Percentiles rank a stretch among this genome's conserved stretches.
Evolutionary conservation across 2,888 invertebrate genomes (phyloP).

Genomic region (Agrochola lota): DNA sequence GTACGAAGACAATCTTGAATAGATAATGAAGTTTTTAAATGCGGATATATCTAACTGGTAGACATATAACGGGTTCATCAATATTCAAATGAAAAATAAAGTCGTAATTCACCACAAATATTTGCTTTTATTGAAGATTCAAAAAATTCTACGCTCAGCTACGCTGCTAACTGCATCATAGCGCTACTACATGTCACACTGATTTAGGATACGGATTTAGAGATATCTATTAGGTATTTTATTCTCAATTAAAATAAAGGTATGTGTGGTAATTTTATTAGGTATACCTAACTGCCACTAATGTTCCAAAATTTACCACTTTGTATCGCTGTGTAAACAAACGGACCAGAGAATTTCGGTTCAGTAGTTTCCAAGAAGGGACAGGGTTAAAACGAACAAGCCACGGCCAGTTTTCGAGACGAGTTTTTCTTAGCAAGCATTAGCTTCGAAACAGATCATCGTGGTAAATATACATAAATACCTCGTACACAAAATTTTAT

Average conservation of each 20-base stretch:
- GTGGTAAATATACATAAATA: neutral
- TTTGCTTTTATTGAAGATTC: neutral
- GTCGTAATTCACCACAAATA: neutral
- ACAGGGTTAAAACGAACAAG: conserved; percentile 70
- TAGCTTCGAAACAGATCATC: conserved; percentile 14
- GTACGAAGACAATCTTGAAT: conserved; percentile 15
- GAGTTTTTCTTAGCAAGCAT: conserved; percentile 60
- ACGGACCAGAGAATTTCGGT: conserved; percentile 77
- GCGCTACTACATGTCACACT: neutral
- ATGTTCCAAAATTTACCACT: conserved; percentile 67
- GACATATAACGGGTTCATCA: neutral
- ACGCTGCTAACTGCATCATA: neutral
- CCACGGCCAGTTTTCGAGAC: conserved; percentile 62
- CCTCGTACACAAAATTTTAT: neutral
- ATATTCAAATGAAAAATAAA: neutral
- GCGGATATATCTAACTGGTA: neutral
- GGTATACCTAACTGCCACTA: conserved; percentile 16
- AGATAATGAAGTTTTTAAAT: neutral
- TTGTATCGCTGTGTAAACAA: conserved; percentile 74
- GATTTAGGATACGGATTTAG: no score
- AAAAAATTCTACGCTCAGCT: conserved; percentile 6
- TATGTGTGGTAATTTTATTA: conserved; percentile 10
- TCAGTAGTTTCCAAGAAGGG: conserved; percentile 88
- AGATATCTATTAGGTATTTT: no score
- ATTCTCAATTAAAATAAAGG: no score